Conservation (phyloP, 2,113 vertebrate genomes). For the Nesoenas mayeri region DNA sequence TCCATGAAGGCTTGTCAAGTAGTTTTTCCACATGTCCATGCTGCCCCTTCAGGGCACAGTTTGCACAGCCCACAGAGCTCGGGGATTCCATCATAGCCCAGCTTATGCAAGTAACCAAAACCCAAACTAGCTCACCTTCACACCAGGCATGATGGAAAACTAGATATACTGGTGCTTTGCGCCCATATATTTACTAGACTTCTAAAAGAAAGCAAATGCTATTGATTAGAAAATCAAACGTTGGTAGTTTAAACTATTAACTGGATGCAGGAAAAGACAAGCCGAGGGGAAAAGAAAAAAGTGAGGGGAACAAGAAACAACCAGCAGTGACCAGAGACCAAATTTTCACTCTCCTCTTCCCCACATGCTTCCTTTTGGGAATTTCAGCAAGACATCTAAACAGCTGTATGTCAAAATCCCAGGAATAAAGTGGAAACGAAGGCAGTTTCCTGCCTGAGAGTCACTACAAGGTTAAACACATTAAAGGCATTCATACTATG, state of each 20-base stretch:
- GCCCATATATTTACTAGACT: neutral
- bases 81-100: neutral
- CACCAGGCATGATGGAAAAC: neutral
- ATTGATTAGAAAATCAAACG: neutral
- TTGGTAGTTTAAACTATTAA: neutral
- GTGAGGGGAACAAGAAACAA: neutral
- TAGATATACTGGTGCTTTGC: neutral
- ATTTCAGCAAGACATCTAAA: neutral
- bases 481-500: neutral
- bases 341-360: neutral
- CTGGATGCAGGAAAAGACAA: neutral
- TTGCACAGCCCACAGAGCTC: neutral
- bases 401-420: neutral
- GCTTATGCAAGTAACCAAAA: neutral
- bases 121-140: constrained; percentile 29
- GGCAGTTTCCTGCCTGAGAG: neutral
- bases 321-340: neutral
- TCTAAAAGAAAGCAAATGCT: neutral
- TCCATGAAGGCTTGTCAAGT: constrained; percentile 33
- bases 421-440: neutral
- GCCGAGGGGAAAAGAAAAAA: neutral
- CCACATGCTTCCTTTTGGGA: neutral
- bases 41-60: neutral
- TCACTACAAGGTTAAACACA: neutral
- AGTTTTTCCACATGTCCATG: constrained; percentile 22